phyloP scores from a whole-genome alignment of 2,113 vertebrate species.

The Corythoichthys haematopterus region DNA sequence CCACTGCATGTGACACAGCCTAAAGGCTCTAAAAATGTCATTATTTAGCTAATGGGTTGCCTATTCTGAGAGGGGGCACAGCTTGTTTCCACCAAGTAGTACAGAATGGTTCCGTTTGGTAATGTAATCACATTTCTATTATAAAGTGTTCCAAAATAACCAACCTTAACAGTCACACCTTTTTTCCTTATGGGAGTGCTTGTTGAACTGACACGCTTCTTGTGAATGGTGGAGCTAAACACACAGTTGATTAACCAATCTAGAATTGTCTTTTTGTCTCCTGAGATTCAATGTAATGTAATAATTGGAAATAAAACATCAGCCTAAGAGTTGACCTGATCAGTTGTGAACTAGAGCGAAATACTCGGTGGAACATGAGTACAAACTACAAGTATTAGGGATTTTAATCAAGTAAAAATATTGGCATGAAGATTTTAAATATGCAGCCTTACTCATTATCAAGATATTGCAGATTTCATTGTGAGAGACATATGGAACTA shows the following conservation, averaged over 20 bases:
- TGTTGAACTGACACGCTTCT: neutral
- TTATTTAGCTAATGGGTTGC: neutral
- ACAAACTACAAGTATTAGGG: conserved; percentile 4
- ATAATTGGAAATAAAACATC: neutral
- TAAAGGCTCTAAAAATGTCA: neutral
- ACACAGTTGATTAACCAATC: neutral
- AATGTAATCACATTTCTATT: neutral
- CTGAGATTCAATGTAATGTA: neutral
- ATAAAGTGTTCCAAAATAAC: neutral
- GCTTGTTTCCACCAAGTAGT: neutral
- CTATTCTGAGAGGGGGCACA: neutral
- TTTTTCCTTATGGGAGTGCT: neutral
- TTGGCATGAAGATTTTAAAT: conserved; percentile 8
- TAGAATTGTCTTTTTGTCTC: neutral
- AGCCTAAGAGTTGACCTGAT: neutral
- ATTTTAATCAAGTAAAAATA: conserved; percentile 6
- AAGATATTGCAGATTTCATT: neutral
- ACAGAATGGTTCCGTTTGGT: neutral
- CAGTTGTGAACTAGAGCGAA: neutral
- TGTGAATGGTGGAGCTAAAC: neutral
- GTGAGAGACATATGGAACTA: neutral
- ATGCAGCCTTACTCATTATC: neutral
- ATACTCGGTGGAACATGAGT: conserved; percentile 11
- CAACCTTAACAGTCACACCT: neutral
- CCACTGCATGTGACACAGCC: neutral